Evolutionary conservation across 2,113 vertebrate genomes (phyloP), one percentile per base, ranked within the genome.

Genomic region (Ceyx cyanopectus): DNA sequence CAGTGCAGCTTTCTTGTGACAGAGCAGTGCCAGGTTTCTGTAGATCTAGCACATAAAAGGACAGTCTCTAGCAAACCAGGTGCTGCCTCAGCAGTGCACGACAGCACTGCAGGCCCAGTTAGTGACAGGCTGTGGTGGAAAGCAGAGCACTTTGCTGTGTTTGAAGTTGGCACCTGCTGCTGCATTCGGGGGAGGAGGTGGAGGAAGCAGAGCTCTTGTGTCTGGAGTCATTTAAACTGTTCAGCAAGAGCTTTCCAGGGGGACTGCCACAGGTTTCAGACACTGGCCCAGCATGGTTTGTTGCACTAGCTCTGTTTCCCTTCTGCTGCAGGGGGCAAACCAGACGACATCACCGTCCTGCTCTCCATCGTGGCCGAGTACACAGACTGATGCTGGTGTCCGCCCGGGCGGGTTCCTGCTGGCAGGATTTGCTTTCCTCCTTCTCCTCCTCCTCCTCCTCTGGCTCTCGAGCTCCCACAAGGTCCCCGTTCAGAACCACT

Each of bases 331-430:
- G 99, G 99, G 96, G 99, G 99, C 53, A 99, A 99, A 91, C 99
- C 99, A 84, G 99, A 99, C 57, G 99, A 99, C 96, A 99, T 99
- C 98, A 99, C 99, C 15, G 99, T 99, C 97, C 99, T 99, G 53
- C 98, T 99, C 67, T 99, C 99, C 16, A 99, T 99, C 57, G 99
- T 99, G 92, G 99, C 99, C 2, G 99, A 99, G 97, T 99, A 99
- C 74, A 99, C 99, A 92, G 99, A 99, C 98, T 99, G 97, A 97
- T 46, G 24, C 94, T 68, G 7, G 41, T 13, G 69, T 89, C 83
- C 81, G 53, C 85, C 82, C 92, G 87, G 72, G 93, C 93, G 95
- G 94, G 97, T 94, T 99, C 98, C 99, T 99, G 99, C 99, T 98
- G 99, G 99, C 97, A 97, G 99, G 99, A 98, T 97, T n/a, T 74